These are phyloP conservation scores for Prolemur simus DNA, from an alignment of 2,113 vertebrate species.

Conservation along the genomic window DNA sequence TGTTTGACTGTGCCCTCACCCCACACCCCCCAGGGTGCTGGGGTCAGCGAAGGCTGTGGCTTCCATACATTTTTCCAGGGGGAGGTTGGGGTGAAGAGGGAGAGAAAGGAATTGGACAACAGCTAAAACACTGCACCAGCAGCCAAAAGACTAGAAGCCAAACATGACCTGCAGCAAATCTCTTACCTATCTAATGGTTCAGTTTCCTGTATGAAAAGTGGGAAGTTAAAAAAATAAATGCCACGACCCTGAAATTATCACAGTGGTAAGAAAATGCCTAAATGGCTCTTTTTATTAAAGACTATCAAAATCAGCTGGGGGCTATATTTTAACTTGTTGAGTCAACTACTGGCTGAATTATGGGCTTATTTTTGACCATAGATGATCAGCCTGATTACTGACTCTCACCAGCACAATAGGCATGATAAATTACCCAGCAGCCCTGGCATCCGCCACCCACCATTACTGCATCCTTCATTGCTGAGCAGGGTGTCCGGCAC, in stretches of 20 bases:
- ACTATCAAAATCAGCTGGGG: neutral
- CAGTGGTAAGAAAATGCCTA: neutral
- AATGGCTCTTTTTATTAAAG: slow-evolving; percentile 24
- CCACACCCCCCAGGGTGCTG: neutral
- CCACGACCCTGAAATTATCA: neutral
- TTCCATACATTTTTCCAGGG: neutral
- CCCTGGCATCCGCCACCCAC: neutral
- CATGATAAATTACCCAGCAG: neutral
- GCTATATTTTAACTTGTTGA: neutral
- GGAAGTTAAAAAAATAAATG: neutral
- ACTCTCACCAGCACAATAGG: neutral
- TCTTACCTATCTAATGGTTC: neutral
- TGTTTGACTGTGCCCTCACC: neutral
- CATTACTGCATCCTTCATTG: neutral
- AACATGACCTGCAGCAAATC: neutral
- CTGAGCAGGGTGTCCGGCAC: neutral
- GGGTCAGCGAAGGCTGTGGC: neutral
- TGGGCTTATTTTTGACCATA: neutral
- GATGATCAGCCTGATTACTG: neutral
- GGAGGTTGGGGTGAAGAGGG: neutral
- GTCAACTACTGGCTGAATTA: neutral
- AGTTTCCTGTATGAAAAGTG: slow-evolving; percentile 5
- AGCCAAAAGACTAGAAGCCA: neutral
- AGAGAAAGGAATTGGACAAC: neutral
- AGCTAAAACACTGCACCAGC: neutral